Evolutionary conservation across 2,888 invertebrate genomes (phyloP).

Genomic region (Drosophila setosimentum): DNA sequence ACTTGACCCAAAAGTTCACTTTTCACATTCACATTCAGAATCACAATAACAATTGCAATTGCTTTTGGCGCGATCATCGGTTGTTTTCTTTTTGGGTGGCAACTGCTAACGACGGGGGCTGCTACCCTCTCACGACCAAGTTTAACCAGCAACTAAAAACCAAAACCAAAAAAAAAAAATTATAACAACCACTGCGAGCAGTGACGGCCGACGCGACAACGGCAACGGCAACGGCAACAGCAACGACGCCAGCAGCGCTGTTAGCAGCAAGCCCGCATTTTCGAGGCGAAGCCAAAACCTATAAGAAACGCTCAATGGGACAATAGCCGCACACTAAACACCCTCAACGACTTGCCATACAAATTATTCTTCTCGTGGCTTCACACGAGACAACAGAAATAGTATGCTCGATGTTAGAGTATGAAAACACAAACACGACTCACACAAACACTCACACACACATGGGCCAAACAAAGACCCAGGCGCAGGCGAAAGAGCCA

Average conservation of each 20-base stretch:
- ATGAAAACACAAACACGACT: conserved; percentile 54
- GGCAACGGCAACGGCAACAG: conserved; percentile 47
- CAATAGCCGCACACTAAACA: conserved; percentile 21
- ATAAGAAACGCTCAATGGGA: conserved; percentile 29
- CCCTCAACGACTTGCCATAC: conserved; percentile 14
- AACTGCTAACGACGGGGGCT: conserved; percentile 55
- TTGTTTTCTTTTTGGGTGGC: conserved; percentile 32
- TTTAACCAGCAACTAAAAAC: conserved; percentile 84
- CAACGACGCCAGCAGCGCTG: conserved; percentile 68
- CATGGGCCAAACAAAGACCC: conserved; percentile 63
- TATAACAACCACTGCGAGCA: conserved; percentile 79
- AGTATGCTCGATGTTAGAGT: conserved; percentile 15
- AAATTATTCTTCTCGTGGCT: not conserved
- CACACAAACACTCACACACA: conserved; percentile 31
- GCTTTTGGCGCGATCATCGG: conserved; percentile 13
- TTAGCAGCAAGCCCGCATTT: conserved; percentile 79
- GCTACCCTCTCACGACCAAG: conserved; percentile 85
- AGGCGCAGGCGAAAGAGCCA: conserved; percentile 69
- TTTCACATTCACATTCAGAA: conserved; percentile 32
- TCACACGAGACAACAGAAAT: not conserved
- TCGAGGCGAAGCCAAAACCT: conserved; percentile 63
- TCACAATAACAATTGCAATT: conserved; percentile 54
- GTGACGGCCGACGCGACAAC: conserved; percentile 48
- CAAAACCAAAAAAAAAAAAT: conserved; percentile 74
- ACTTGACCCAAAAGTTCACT: conserved; percentile 51